Conservation (phyloP, 1,140 invertebrate genomes). For the Cotesia glomerata region DNA sequence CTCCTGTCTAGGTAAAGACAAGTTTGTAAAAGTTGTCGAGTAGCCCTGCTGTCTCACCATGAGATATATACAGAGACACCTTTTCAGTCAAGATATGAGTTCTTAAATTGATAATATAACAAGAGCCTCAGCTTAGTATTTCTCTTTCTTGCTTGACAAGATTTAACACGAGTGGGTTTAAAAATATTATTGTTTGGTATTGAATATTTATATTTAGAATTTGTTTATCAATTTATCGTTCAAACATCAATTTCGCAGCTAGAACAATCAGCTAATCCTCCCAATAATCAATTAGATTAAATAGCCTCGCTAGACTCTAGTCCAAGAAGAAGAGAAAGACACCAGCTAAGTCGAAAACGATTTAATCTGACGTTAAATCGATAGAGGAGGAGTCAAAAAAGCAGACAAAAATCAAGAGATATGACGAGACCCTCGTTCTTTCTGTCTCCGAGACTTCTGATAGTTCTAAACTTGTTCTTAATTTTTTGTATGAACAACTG, state of each 20-base stretch:
- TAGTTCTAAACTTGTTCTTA: not conserved
- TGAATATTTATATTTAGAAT: too few species aligned
- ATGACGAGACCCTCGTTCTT: not conserved
- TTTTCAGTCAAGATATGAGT: not conserved
- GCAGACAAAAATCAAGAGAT: not conserved
- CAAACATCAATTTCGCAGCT: too few species aligned
- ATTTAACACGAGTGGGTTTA: too few species aligned
- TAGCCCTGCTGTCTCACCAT: not conserved
- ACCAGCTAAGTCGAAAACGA: not conserved
- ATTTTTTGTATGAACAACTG: not conserved
- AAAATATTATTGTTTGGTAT: too few species aligned
- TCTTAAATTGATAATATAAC: not conserved
- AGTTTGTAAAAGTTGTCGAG: too few species aligned
- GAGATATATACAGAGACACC: not conserved
- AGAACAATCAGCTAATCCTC: too few species aligned
- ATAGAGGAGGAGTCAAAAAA: not conserved
- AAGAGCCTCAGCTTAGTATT: not conserved
- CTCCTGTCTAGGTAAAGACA: too few species aligned
- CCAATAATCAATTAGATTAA: too few species aligned
- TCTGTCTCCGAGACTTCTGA: constrained; percentile 30
- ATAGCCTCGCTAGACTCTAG: not conserved
- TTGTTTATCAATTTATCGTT: too few species aligned
- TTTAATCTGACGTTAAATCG: not conserved
- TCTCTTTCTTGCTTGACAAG: too few species aligned
- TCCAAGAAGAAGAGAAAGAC: not conserved